phyloP scores from a whole-genome alignment of 2,888 invertebrate species.

The Terebella lapidaria region DNA sequence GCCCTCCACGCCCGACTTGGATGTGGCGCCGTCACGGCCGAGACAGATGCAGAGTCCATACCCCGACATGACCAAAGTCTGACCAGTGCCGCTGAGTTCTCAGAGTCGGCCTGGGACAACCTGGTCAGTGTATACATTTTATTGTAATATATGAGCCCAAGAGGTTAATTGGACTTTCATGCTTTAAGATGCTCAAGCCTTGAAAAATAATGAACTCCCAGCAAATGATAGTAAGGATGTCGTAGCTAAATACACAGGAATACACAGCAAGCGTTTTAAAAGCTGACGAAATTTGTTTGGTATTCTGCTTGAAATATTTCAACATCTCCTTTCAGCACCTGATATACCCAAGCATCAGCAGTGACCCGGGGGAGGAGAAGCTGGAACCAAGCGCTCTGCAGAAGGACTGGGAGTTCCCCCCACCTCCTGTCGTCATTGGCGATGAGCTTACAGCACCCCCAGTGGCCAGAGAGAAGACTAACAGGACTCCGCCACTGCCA shows the following conservation, averaged over 20 bases:
- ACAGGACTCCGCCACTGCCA: background rate
- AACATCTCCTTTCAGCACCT: constrained; percentile 65
- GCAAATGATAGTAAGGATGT: too few relatives aligned
- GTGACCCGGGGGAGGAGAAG: constrained; percentile 75
- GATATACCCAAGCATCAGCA: constrained; percentile 69
- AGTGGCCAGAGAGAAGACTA: background rate
- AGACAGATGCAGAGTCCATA: background rate
- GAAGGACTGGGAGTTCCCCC: constrained; percentile 40
- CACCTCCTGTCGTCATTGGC: background rate
- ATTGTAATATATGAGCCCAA: too few relatives aligned
- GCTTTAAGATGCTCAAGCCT: too few relatives aligned
- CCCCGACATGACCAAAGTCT: background rate
- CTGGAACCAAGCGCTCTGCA: constrained; percentile 67
- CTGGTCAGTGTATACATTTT: constrained; percentile 61
- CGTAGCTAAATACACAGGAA: too few relatives aligned
- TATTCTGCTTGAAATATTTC: too few relatives aligned
- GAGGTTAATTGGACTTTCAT: too few relatives aligned
- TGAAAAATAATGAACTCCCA: too few relatives aligned
- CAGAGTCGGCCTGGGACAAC: constrained; percentile 89
- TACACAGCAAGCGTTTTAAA: too few relatives aligned
- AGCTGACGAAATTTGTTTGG: too few relatives aligned
- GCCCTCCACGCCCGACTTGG: background rate
- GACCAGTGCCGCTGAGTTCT: constrained; percentile 17
- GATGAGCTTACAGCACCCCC: background rate
- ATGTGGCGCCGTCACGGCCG: background rate